Percentiles rank a stretch among this genome's conserved stretches.
phyloP scores from a whole-genome alignment of 2,888 invertebrate genomes.

The Diadegma fenestrale region DNA sequence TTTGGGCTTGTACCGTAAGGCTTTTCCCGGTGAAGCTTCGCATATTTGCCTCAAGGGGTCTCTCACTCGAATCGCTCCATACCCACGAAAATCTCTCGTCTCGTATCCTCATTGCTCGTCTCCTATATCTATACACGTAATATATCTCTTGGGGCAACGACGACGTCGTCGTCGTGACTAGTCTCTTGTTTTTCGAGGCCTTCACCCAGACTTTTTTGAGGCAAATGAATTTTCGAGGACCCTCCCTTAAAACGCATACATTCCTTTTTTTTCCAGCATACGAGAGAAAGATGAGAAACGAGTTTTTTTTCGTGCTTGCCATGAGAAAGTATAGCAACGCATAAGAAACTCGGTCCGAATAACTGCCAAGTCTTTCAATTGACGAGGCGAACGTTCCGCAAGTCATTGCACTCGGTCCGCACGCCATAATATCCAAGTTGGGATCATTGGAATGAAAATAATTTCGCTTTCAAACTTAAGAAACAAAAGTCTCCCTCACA shows the following conservation, averaged over 20 bases:
- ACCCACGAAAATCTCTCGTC: conserved; percentile 46
- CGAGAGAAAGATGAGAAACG: conserved; percentile 4
- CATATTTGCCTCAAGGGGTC: conserved; percentile 69
- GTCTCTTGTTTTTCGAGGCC: conserved; percentile 57
- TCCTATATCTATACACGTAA: conserved; percentile 43
- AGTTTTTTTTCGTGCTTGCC: neutral
- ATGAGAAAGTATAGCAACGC: conserved; percentile 8
- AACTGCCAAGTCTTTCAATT: neutral
- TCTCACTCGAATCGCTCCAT: conserved; percentile 64
- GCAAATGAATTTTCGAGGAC: conserved; percentile 72
- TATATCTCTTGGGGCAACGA: conserved; percentile 37
- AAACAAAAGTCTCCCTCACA: neutral
- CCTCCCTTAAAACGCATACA: conserved; percentile 37
- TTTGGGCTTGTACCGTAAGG: conserved; percentile 68
- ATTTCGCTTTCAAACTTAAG: too few relatives aligned
- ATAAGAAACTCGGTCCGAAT: conserved; percentile 6
- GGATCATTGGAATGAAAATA: neutral
- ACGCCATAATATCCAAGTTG: neutral
- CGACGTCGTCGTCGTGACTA: conserved; percentile 51
- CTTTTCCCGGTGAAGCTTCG: conserved; percentile 68
- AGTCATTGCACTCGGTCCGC: neutral
- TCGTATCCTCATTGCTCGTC: conserved; percentile 59
- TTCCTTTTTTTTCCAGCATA: neutral
- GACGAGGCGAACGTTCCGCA: neutral
- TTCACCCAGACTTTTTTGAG: conserved; percentile 59